phyloP scores from a whole-genome alignment of 2,888 invertebrate species.

The Melanophora roralis region DNA sequence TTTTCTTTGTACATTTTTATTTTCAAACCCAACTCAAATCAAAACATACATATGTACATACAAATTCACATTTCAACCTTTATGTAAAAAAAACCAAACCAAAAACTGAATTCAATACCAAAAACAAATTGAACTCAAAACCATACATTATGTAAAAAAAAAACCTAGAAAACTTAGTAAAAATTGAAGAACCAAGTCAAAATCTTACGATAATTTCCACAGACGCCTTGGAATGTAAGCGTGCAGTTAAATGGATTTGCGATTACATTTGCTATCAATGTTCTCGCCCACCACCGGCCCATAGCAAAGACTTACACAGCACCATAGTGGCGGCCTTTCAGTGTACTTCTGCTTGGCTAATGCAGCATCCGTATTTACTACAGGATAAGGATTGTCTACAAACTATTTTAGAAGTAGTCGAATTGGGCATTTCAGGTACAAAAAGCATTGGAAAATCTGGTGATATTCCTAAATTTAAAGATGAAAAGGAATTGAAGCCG shows the following conservation, averaged over 20 bases:
- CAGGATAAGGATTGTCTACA: constrained; percentile 94
- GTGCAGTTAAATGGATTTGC: constrained; percentile 98
- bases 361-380: constrained; percentile 92
- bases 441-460: constrained; percentile 92
- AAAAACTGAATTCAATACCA: constrained; percentile 48
- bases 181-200: constrained; percentile 77
- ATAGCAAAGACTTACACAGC: constrained; percentile 95
- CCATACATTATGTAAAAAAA: constrained; percentile 61
- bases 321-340: constrained; percentile 95
- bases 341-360: constrained; percentile 94
- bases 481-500: constrained; percentile 96
- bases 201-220: constrained; percentile 77
- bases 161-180: constrained; percentile 75
- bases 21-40: constrained; percentile 53
- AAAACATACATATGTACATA: constrained; percentile 58
- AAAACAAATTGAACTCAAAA: constrained; percentile 59
- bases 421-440: constrained; percentile 97
- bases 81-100: constrained; percentile 31
- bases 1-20: constrained; percentile 66
- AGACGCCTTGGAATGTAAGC: constrained; percentile 93
- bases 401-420: constrained; percentile 96
- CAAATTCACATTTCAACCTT: constrained; percentile 60
- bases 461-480: constrained; percentile 93
- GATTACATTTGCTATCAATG: constrained; percentile 98
- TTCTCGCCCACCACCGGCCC: constrained; percentile 94